Conservation (phyloP, 2,888 invertebrate species). For the Brachynemurus nebulosus region DNA sequence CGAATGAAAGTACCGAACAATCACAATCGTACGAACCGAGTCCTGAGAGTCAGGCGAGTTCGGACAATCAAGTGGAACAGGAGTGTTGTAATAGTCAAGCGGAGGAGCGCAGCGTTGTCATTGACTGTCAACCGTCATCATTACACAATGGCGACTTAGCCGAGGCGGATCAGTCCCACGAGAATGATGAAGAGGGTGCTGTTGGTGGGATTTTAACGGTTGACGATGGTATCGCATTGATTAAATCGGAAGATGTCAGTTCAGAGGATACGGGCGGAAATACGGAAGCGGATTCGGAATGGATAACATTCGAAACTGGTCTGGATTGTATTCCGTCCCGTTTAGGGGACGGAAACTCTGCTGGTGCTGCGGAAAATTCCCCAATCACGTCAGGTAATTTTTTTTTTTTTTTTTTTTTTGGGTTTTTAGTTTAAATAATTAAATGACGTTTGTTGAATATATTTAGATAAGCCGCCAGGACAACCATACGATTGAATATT, state of each 20-base stretch:
- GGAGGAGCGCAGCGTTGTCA: background rate
- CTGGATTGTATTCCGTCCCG: slow-evolving; percentile 51
- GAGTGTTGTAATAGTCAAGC: background rate
- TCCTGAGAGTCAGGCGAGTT: background rate
- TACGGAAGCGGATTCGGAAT: slow-evolving; percentile 2
- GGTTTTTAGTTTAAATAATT: background rate
- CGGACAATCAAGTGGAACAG: slow-evolving; percentile 5
- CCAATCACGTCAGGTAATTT: background rate
- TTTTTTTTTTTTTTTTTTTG: background rate
- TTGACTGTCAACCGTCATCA: slow-evolving; percentile 19
- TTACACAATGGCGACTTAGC: slow-evolving; percentile 60
- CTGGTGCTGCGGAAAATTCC: background rate
- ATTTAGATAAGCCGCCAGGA: background rate
- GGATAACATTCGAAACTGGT: slow-evolving; percentile 28
- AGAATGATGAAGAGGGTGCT: slow-evolving; percentile 28
- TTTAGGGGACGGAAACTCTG: slow-evolving; percentile 36
- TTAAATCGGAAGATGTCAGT: slow-evolving; percentile 3
- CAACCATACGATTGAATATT: background rate
- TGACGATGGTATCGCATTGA: slow-evolving; percentile 10
- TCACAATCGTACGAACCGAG: slow-evolving; percentile 3
- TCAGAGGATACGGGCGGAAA: slow-evolving; percentile 1
- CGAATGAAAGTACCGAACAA: slow-evolving; percentile 7
- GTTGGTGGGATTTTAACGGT: slow-evolving; percentile 28
- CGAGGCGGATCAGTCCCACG: slow-evolving; percentile 64
- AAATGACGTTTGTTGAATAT: background rate